Conservation (phyloP, 2,113 vertebrate genomes). For the Cyanistes caeruleus region DNA sequence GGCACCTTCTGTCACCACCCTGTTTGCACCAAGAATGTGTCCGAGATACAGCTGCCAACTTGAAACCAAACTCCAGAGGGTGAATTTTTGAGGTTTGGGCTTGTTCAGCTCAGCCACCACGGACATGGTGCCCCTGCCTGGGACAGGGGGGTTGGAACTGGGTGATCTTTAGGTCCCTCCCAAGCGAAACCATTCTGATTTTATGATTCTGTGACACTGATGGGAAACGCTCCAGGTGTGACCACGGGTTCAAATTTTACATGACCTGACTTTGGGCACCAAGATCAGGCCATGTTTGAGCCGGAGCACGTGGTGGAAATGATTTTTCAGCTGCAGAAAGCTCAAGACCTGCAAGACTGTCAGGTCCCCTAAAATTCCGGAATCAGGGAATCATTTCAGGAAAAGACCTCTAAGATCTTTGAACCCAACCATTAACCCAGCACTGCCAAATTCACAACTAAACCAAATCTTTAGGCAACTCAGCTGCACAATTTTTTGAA, state of each 20-base stretch:
- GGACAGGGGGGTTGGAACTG: not conserved
- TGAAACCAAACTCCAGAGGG: not conserved
- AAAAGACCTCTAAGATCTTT: not conserved
- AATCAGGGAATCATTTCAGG: not conserved
- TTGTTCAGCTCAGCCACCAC: not conserved
- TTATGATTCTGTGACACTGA: not conserved
- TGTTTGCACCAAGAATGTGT: not conserved
- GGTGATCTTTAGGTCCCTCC: not conserved
- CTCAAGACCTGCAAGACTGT: not conserved
- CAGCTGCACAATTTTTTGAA: not conserved
- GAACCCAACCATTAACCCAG: not conserved
- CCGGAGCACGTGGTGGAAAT: rapidly evolving
- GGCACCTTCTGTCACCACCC: not conserved
- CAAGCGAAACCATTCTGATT: not conserved
- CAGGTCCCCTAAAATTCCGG: not conserved
- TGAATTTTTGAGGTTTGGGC: not conserved
- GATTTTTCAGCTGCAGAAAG: not conserved
- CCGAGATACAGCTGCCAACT: not conserved
- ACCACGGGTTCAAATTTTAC: rapidly evolving
- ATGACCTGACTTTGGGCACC: not conserved
- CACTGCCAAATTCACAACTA: not conserved
- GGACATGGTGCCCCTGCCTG: rapidly evolving
- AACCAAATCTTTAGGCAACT: not conserved
- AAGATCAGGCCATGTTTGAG: not conserved
- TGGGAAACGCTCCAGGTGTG: not conserved